These are phyloP conservation scores for Cepaea nemoralis DNA, from an alignment of 1,140 invertebrate genomes.

Conservation along the genomic window DNA sequence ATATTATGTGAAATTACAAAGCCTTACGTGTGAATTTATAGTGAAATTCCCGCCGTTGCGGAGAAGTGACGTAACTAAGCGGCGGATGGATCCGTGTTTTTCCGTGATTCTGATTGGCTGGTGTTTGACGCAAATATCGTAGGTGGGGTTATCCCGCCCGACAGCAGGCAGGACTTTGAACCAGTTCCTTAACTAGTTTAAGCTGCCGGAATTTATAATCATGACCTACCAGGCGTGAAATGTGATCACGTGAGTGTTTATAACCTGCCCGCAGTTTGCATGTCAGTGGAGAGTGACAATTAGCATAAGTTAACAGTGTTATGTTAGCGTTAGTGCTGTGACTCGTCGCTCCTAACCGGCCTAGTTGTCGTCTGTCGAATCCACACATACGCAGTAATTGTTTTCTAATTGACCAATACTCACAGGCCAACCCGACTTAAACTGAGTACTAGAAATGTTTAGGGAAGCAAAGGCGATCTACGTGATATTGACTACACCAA, in stretches of 20 bases:
- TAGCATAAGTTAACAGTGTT: no score
- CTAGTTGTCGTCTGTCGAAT: no score
- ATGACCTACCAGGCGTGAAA: neutral
- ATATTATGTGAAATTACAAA: neutral
- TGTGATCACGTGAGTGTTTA: neutral
- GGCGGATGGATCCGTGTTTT: neutral
- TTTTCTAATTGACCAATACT: no score
- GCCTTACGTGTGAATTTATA: conserved; percentile 3
- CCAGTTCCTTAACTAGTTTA: neutral
- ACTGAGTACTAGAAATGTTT: no score
- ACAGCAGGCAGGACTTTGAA: neutral
- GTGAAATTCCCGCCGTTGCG: neutral
- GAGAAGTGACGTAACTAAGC: neutral
- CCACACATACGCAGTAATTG: no score
- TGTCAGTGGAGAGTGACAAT: no score
- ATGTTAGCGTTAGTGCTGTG: no score
- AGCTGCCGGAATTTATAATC: neutral
- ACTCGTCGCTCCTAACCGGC: no score
- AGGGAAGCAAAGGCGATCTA: no score
- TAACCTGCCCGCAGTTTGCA: no score
- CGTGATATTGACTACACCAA: no score
- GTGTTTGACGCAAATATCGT: neutral
- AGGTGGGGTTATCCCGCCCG: neutral
- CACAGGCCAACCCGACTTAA: no score
- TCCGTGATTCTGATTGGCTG: neutral